Conservation (phyloP, 2,888 invertebrate species). For the Chrysodeixis includens region DNA sequence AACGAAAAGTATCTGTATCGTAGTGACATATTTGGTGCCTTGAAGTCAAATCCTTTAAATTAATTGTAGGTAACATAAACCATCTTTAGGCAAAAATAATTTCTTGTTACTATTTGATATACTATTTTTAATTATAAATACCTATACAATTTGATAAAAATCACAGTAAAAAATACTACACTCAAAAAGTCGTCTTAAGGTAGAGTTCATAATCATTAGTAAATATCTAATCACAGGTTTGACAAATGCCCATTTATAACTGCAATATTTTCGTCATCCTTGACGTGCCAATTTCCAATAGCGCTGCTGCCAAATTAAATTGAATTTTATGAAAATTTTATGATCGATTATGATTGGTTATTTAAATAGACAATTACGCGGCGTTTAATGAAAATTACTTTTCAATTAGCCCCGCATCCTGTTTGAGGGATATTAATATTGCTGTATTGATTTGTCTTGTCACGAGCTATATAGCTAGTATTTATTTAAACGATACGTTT, state of each 20-base stretch:
- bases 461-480: conserved; percentile 38
- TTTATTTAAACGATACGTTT: conserved; percentile 41
- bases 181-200: no score
- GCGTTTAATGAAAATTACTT: conserved; percentile 63
- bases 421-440: conserved; percentile 43
- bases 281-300: conserved; percentile 50
- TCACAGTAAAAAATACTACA: no score
- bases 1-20: no score
- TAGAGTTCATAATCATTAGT: no score
- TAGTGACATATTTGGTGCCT: no score
- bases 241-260: conserved; percentile 22
- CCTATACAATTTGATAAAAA: no score
- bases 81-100: no score
- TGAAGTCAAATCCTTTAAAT: no score
- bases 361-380: conserved; percentile 58
- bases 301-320: conserved; percentile 50
- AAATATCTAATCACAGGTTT: conserved; percentile 12
- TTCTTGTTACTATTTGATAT: no score
- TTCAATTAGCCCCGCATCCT: conserved; percentile 61
- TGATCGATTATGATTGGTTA: conserved; percentile 65
- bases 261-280: conserved; percentile 58
- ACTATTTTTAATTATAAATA: no score
- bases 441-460: conserved; percentile 54
- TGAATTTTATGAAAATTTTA: conserved; percentile 64
- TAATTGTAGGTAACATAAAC: no score